Evolutionary conservation across 2,797 vertebrate species (phyloP).

Genomic region (Poliocrania exsul): DNA sequence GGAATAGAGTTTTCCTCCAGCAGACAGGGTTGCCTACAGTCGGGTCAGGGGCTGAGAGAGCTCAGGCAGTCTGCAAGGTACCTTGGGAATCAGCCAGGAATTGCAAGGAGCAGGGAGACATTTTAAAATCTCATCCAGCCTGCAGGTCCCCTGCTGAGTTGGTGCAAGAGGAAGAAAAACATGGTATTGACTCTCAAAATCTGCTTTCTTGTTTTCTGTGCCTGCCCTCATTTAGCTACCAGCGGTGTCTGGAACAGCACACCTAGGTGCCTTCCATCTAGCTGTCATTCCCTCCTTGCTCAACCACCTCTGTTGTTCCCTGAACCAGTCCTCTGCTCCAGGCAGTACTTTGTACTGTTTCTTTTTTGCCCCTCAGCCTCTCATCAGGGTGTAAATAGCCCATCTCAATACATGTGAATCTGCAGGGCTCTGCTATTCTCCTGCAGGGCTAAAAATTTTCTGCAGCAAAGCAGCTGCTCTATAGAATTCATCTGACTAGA

Average conservation of each 20-base stretch:
- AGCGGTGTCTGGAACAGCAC: background rate
- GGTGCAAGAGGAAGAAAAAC: background rate
- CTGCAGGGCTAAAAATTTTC: background rate
- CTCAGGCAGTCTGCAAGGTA: background rate
- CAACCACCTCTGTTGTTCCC: background rate
- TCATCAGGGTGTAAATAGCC: background rate
- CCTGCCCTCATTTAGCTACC: background rate
- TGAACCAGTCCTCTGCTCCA: background rate
- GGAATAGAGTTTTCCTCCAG: background rate
- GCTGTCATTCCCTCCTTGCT: background rate
- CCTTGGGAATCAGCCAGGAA: background rate
- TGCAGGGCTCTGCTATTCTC: background rate
- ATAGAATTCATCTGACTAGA: background rate
- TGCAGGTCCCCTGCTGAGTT: background rate
- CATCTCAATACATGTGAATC: background rate
- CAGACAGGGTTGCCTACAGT: background rate
- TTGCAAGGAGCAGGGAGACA: background rate
- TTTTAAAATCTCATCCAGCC: background rate
- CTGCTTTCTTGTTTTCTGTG: background rate
- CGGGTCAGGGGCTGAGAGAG: background rate
- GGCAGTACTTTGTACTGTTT: background rate
- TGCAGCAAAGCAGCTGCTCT: slow-evolving; percentile 11
- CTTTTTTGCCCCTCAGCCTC: background rate
- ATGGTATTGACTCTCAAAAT: background rate
- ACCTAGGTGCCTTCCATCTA: background rate